Base-by-base conservation (phyloP, 2,113 vertebrate species). In the Saiga tatarica region DNA sequence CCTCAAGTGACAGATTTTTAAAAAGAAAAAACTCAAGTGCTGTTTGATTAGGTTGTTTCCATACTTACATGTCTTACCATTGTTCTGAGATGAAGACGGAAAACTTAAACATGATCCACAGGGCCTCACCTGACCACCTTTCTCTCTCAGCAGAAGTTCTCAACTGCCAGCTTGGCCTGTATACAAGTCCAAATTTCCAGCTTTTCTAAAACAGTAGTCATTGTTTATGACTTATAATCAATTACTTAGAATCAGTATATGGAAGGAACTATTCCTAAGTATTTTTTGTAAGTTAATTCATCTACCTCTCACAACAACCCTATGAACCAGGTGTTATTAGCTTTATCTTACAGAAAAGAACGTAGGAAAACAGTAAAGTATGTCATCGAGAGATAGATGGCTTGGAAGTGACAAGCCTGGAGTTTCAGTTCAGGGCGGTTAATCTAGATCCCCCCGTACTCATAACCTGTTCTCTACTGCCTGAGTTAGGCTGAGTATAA, bases 261-360 rank as follows among this genome's bases (percentile, higher is more conserved):
- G 39, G 4, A 36, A 90, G 55, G 23, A 78, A 86, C 39, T 59
- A 39, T 39, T 42, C 23, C 23, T 13, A 59, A 50, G 26, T 9
- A 45, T 83, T 92, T 78, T 94, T 57, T 28, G 16, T 96, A 42
- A 93, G 93, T 91, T 78, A 83, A 82, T 55, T 93, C 3, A 39
- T 85, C 94, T 79, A 97, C 57, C 91, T 19, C 6, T 95, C 60
- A 52, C 45, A 85, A 21, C 7, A 88, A 17, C 10, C 7, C 59
- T 30, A 14, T 6, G 4, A 89, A 36, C 53, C 50, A 74, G 5
- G 4, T 89, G 36, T 79, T 67, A 55, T 19, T 94, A 45, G 6
- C 25, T 50, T 28, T 50, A 1, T 81, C 92, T 91, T 97, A 97
- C 53, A 94, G 50, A 96, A 78, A 50, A 91, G 45, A 74, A 67